Conservation (phyloP, 2,113 vertebrate species). For the Argyrosomus japonicus region DNA sequence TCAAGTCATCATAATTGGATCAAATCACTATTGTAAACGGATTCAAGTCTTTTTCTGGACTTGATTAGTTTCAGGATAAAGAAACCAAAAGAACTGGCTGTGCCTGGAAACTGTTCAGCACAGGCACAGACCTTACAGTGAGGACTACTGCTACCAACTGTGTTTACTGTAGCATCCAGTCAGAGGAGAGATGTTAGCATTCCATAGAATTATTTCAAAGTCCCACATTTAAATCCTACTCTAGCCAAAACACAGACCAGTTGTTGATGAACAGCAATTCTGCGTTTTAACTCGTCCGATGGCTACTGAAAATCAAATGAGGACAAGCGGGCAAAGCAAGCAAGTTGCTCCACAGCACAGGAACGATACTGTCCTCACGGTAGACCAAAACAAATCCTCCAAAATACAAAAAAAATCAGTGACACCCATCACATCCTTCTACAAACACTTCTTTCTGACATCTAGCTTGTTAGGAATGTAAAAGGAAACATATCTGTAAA, state of each 20-base stretch:
- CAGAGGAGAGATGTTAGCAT: conserved; percentile 17
- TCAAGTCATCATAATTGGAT: conserved; percentile 51
- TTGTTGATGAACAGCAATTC: not conserved
- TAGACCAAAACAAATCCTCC: not conserved
- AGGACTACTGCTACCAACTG: conserved; percentile 26
- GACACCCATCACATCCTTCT: not conserved
- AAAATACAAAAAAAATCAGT: not conserved
- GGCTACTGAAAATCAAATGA: conserved; percentile 7
- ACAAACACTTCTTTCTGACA: not conserved
- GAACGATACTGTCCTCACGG: not conserved
- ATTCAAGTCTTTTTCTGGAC: conserved; percentile 48
- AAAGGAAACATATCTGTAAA: conserved; percentile 73
- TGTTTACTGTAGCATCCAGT: conserved; percentile 3
- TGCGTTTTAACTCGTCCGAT: not conserved
- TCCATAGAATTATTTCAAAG: not conserved
- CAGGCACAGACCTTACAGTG: conserved; percentile 14
- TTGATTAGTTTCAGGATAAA: conserved; percentile 28
- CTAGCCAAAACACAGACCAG: not conserved
- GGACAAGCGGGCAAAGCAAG: not conserved
- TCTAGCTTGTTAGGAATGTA: conserved; percentile 34
- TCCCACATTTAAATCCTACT: not conserved
- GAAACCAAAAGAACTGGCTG: conserved; percentile 39
- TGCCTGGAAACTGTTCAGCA: conserved; percentile 28
- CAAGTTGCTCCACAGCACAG: not conserved
- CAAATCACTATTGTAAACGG: conserved; percentile 34